Evolutionary conservation across 2,888 invertebrate genomes (phyloP), one percentile per base, ranked within the genome.

Genomic region (Ptychoptera albimana): DNA sequence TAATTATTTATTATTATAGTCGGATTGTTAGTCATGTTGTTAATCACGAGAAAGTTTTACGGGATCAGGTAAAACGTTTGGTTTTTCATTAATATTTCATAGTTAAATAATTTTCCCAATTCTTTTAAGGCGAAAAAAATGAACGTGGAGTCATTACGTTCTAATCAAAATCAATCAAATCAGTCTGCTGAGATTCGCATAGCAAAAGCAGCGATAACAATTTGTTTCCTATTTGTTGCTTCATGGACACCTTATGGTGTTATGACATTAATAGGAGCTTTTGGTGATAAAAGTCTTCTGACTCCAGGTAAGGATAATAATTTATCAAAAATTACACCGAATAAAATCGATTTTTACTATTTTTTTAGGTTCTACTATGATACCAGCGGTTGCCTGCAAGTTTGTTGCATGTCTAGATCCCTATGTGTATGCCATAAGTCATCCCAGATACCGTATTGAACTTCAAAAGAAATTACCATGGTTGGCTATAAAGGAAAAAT

Each of bases 221-320:
- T 88, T 37, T 83, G 88, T 56, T 89, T 84, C 61, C 66, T 88
- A 3, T 88, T 80, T 61, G 77, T 91, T 14, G 75, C 83, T 2
- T 83, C 89, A 0, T 92, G 92, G 91, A 86, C 86, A 5, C 92
- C 92, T 0, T 92, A 92, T 57, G 89, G 85, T 1, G 76, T 85
- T 1, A 76, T 75, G 60, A 78, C 91, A 1, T 67, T 88, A 45
- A 85, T 82, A 51, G 87, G 86, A 2, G 82, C 83, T 2, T 87
- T 83, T 56, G 88, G 88, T 14, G 77, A 87, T 61, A 74, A 75
- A 58, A 68, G 71, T 42, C 61, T 84, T 2, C 64, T 84, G 6
- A 83, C 84, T 1, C 84, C 84, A 0, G 64, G 64, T 23, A 23
- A 23, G n/a, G n/a, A n/a, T n/a, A n/a, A n/a, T n/a, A n/a, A 23